Evolutionary conservation across 1,140 invertebrate species (phyloP).

Genomic region (Plectrocnemia conspersa): DNA sequence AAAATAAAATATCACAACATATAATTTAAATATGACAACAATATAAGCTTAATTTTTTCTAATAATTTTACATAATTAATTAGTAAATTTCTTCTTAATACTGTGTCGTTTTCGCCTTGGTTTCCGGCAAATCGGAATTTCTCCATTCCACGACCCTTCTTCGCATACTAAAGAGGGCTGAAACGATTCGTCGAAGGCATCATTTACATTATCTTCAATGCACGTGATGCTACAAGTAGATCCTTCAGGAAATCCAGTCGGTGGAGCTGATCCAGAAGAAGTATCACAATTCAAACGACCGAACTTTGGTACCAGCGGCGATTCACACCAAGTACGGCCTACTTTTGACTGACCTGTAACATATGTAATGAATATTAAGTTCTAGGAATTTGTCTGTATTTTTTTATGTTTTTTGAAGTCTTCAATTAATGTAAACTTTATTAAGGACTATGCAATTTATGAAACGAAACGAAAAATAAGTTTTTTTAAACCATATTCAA

Average conservation of each 20-base stretch:
- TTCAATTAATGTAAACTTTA: background rate
- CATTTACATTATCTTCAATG: background rate
- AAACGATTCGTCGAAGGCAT: background rate
- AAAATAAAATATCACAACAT: too few species aligned
- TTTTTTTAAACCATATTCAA: too few species aligned
- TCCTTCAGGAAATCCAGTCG: slow-evolving; percentile 8
- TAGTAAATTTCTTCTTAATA: background rate
- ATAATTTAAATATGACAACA: too few species aligned
- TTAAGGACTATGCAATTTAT: background rate
- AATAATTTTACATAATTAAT: background rate
- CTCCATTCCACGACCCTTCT: slow-evolving; percentile 9
- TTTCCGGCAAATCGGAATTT: slow-evolving; percentile 11
- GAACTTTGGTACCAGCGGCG: background rate
- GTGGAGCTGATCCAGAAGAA: background rate
- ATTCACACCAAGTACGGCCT: slow-evolving; percentile 10
- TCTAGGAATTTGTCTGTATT: too few species aligned
- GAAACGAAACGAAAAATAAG: background rate
- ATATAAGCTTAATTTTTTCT: too few species aligned
- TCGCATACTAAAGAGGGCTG: slow-evolving; percentile 1
- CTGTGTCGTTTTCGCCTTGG: slow-evolving; percentile 6
- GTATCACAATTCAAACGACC: slow-evolving; percentile 11
- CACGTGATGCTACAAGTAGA: slow-evolving; percentile 2
- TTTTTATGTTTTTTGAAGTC: too few species aligned
- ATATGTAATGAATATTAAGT: too few species aligned
- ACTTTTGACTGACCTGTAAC: background rate